Percentiles rank a stretch among this genome's conserved stretches.
Conservation (phyloP, 2,888 invertebrate species). For the Metopia argyrocephala region DNA sequence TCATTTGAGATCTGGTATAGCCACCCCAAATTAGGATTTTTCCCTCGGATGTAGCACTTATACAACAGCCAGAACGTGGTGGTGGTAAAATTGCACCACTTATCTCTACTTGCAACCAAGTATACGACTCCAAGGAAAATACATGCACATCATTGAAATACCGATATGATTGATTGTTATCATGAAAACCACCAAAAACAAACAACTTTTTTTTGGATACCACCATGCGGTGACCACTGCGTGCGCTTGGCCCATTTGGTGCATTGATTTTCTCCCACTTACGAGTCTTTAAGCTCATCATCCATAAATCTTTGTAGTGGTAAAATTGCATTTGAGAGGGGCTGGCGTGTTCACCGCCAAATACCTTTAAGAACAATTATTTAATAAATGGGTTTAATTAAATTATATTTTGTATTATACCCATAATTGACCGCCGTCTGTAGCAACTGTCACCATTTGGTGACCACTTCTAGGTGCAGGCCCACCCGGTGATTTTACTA, state of each 20-base stretch:
- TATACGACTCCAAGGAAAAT: conserved; percentile 88
- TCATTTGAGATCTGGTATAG: conserved; percentile 86
- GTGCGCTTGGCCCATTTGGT: conserved; percentile 88
- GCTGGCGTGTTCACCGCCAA: conserved; percentile 96
- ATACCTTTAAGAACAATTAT: conserved; percentile 77
- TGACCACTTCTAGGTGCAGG: conserved; percentile 95
- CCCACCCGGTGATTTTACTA: conserved; percentile 88
- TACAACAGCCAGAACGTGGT: conserved; percentile 88
- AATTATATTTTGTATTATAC: conserved; percentile 72
- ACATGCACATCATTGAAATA: conserved; percentile 92
- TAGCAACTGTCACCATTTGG: conserved; percentile 88
- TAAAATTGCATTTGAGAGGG: conserved; percentile 94
- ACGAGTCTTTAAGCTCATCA: conserved; percentile 85
- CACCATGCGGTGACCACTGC: conserved; percentile 94
- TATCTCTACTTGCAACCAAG: conserved; percentile 86
- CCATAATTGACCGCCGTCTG: conserved; percentile 84
- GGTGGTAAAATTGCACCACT: conserved; percentile 83
- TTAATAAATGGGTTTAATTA: not conserved
- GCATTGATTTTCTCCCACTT: conserved; percentile 91
- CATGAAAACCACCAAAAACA: conserved; percentile 95
- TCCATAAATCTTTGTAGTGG: conserved; percentile 95
- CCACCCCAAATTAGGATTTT: conserved; percentile 87
- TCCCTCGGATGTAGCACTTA: conserved; percentile 80
- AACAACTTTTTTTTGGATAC: conserved; percentile 87
- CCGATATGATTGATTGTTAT: conserved; percentile 90